Conservation (phyloP, 2,797 vertebrate genomes). For the Liparis tanakae region DNA sequence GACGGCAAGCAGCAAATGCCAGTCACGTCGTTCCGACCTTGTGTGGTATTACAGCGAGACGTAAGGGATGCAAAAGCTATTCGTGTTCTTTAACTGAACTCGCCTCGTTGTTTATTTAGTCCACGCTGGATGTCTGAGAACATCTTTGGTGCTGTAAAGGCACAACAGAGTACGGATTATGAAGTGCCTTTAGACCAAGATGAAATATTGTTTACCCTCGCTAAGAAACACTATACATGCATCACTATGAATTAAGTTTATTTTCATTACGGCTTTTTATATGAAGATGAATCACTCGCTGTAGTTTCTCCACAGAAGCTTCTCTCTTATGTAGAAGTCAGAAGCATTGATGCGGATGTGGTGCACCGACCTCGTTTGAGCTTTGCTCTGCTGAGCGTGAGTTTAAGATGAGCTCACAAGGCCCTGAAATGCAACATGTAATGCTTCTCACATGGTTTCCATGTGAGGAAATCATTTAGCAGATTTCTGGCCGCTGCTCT, state of each 20-base stretch:
- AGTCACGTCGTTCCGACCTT: not conserved
- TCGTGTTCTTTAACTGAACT: constrained; percentile 37
- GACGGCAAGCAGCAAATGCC: constrained; percentile 4
- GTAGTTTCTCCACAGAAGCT: constrained; percentile 41
- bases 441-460: constrained; percentile 29
- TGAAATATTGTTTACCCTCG: constrained; percentile 27
- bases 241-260: constrained; percentile 62
- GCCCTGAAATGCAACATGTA: constrained; percentile 33
- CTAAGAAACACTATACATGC: constrained; percentile 57
- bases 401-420: constrained; percentile 62
- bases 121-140: constrained; percentile 34
- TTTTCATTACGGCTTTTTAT: not conserved
- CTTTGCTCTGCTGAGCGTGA: constrained; percentile 42
- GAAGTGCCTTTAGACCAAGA: constrained; percentile 37
- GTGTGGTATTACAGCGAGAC: not conserved
- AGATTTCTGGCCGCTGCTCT: constrained; percentile 31
- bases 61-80: constrained; percentile 1
- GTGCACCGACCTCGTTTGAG: constrained; percentile 51
- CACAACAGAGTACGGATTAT: constrained; percentile 65
- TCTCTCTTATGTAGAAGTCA: constrained; percentile 43
- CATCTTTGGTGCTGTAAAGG: constrained; percentile 50
- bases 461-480: constrained; percentile 32
- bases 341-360: constrained; percentile 33
- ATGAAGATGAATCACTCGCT: constrained; percentile 64
- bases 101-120: constrained; percentile 39